phyloP scores from a whole-genome alignment of 2,888 invertebrate species.

The Lycaena phlaeas region DNA sequence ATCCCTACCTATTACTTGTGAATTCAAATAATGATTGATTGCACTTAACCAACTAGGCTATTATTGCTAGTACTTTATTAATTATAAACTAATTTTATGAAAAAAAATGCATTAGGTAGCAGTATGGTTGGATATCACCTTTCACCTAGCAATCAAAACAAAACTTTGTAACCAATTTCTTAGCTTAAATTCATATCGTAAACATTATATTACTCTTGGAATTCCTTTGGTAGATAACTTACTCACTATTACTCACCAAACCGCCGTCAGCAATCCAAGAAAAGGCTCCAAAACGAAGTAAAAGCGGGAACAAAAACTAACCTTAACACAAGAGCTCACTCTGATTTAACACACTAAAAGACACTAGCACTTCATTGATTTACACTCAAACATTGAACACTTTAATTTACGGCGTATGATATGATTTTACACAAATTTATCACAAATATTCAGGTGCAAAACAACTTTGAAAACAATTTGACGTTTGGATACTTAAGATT shows the following conservation, averaged over 20 bases:
- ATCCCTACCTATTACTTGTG: no score
- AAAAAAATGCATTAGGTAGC: background rate
- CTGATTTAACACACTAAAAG: constrained; percentile 4
- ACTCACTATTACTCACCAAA: constrained; percentile 63
- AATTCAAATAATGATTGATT: no score
- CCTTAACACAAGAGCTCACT: constrained; percentile 28
- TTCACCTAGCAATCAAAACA: constrained; percentile 15
- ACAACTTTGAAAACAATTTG: constrained; percentile 52
- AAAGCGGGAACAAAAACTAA: constrained; percentile 68
- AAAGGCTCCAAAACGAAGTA: constrained; percentile 32
- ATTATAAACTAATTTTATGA: background rate
- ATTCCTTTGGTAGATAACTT: constrained; percentile 47
- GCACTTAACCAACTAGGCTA: no score
- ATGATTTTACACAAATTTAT: constrained; percentile 9
- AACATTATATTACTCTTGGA: constrained; percentile 31
- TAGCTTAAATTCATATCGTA: background rate
- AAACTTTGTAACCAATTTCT: constrained; percentile 13
- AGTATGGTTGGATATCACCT: background rate
- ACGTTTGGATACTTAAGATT: constrained; percentile 39
- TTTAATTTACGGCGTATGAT: background rate
- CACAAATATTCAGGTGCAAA: constrained; percentile 35
- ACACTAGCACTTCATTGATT: constrained; percentile 1
- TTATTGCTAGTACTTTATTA: no score
- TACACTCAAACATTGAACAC: background rate
- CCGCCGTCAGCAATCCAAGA: constrained; percentile 41